Evolutionary conservation across 2,113 vertebrate genomes (phyloP), one percentile per base, ranked within the genome.

Genomic region (Trogon surrucura): DNA sequence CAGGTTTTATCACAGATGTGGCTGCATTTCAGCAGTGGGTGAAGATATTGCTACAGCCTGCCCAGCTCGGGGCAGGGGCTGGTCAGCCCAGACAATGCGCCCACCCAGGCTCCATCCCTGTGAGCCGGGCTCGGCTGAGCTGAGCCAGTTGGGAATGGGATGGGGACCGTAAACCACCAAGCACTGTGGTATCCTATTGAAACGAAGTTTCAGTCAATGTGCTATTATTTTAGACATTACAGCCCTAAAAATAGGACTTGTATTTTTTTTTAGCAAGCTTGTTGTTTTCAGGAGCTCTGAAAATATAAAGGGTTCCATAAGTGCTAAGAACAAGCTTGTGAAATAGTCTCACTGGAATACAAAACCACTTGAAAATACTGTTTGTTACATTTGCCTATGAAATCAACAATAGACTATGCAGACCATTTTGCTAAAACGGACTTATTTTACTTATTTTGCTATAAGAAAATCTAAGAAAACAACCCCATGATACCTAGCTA

Each of bases 251-350:
- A 93, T 96, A 96, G 85, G 2, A 23, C 38, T 72, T 64, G 56
- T 17, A 34, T 22, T 50, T 74, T 73, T 73, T 77, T 93, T 88
- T 71, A 96, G 80, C 58, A 61, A 65, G 58, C 54, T 72, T 73
- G 61, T 93, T 95, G 91, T 93, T 94, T 95, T 86, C 95, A 94
- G 93, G 91, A 97, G 83, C 66, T 89, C 86, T 87, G 86, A 84
- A 89, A 93, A 93, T 67, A 94, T 93, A 93, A 95, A 96, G 86
- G 15, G 95, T 89, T 96, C 96, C 85, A 95, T 96, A 96, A 97
- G 73, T 50, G 83, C 88, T 91, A 91, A 92, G 73, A 92, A 84
- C 66, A 87, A 89, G 70, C 83, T 91, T 93, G 88, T 87, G 92
- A 93, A 97, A 95, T 87, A 79, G 86, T 89, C 94, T 92, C 7